Base-by-base conservation (phyloP, 2,888 invertebrate species). In the Coecobrya sp. region DNA sequence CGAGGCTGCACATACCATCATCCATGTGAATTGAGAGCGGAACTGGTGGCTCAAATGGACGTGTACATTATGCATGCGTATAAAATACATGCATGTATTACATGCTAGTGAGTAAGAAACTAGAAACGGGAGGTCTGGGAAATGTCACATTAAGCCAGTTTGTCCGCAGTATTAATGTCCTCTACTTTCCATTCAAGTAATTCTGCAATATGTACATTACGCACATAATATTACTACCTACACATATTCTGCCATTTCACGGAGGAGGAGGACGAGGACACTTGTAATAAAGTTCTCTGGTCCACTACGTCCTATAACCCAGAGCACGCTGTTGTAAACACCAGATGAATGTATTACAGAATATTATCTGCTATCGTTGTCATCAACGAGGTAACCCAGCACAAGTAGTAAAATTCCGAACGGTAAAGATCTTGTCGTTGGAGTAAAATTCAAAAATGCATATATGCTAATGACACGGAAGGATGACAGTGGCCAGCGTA, bases 121-220 rank as follows among this genome's bases (percentile, higher is more conserved):
- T 65, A 82, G 89, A 89, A 82, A 82, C 89, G 89, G 89, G 89
- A 89, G 89, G 89, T 89, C 89, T 89, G 89, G 82, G 68, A 82
- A 82, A 82, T 84, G 89, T 89, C 89, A 89, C 89, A 82, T 89
- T 89, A 89, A 89, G 62, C 70, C 82, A 82, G 82, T 89, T 89
- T 82, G 89, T 79, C 88, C 88, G 62, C 87, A 87, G 73, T 87
- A 86, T 86, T 86, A 86, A 86, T 86, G 86, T 70, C 86, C 30
- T 86, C 49, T 86, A 13, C 70, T 70, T 68, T 52, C 70, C 45
- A 70, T 70, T 86, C 45, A 19, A 62, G 70, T 70, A 55, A 85
- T 86, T 62, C 70, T 52, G 52, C 84, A 65, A 19, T 36, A 82
- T 19, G 76, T 45, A 45, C 27, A 45, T n/a, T 25, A 2, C 0